Base-by-base conservation (phyloP, 1,140 invertebrate species). In the Phortica variegata region DNA sequence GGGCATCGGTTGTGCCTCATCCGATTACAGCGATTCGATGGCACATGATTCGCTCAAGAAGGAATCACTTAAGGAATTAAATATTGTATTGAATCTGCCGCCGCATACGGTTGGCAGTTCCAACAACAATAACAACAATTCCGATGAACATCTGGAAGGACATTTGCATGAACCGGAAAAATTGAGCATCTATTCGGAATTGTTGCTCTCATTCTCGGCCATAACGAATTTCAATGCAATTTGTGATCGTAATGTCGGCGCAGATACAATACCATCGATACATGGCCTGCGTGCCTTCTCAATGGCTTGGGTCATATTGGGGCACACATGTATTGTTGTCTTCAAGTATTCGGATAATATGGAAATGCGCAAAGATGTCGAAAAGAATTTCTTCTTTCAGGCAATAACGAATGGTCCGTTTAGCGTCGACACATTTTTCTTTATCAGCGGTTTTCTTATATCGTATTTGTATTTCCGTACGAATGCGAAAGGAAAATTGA, bases 371-470 rank as follows among this genome's bases (percentile, higher is more conserved):
- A 87, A 84, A 53, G 79, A 90, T 18, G 83, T 90, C 10, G 88
- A 91, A 69, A 86, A 87, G 65, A 85, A 87, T 57, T 86, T 91
- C 74, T 80, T 87, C 48, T 91, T 91, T 65, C 89, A 92, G 77
- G 87, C 89, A 0, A 86, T 93, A 21, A 84, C 87, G 10, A 95
- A 93, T 74, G 92, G 89, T 0, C 85, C 89, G 0, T 91, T 92
- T 74, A 91, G 91, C 52, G 93, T 95, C 0, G 92, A 95, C 66
- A 91, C 91, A 1, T 95, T 95, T 78, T 95, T 95, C 80, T 90
- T 93, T 68, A 77, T 74, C 42, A 89, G 88, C 43, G 89, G 89
- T 15, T 81, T 90, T 58, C 79, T 91, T 58, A 88, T 91, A 15
- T 86, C 88, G 8, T 91, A 87, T 68, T 77, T 91, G n/a, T 91